Conservation (phyloP, 53 echinoderm and acorn worm genomes). For the Pentamera pediparva region DNA sequence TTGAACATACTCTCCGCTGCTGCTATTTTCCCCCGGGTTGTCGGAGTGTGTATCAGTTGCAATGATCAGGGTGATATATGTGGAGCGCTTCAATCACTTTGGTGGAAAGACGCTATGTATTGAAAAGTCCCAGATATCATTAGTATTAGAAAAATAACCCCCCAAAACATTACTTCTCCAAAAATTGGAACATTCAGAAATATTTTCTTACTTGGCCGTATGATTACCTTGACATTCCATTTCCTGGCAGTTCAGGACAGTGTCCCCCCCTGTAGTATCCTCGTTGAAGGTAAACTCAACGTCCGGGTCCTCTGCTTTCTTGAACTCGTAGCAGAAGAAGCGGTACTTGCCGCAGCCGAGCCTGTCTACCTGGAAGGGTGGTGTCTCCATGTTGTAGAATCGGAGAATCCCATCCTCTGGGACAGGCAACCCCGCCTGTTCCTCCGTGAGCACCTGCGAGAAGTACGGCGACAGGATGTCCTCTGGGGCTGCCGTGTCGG, state of each 20-base stretch:
- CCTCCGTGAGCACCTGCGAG: conserved; percentile 9
- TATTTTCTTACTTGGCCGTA: no score
- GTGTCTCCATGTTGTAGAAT: conserved; percentile 25
- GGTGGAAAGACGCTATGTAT: no score
- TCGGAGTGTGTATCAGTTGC: no score
- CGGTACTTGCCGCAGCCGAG: conserved; percentile 25
- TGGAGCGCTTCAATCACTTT: no score
- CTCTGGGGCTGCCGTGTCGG: background rate
- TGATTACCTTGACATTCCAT: conserved; percentile 14
- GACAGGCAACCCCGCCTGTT: conserved; percentile 4
- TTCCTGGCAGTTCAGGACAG: conserved; percentile 11
- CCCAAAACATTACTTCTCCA: no score
- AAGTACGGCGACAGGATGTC: conserved; percentile 1
- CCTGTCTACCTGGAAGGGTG: conserved; percentile 18
- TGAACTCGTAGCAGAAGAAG: conserved; percentile 23
- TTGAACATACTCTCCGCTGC: no score
- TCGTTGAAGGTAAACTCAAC: conserved; percentile 8
- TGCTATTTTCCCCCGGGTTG: no score
- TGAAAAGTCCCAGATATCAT: no score
- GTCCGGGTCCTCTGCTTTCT: background rate
- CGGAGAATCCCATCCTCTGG: conserved; percentile 3
- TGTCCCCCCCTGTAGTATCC: conserved; percentile 2
- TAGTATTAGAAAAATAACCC: no score
- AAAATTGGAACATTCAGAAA: no score
- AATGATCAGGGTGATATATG: no score